Percentiles rank a stretch among this genome's conserved stretches.
Conservation (phyloP, 2,113 vertebrate genomes). For the Istiophorus platypterus region DNA sequence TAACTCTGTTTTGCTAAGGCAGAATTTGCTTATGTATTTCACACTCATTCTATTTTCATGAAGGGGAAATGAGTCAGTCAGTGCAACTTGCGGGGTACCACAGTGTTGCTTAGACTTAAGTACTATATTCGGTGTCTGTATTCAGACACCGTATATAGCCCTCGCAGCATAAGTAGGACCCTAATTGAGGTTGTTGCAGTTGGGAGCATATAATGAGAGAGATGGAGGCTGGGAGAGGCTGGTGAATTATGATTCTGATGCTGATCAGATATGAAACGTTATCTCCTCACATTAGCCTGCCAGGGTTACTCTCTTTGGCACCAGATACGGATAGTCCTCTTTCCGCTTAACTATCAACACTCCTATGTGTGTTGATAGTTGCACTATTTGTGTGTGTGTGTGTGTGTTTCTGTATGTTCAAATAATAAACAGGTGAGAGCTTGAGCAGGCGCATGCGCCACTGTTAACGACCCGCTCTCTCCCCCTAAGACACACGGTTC, state of each 20-base stretch:
- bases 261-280: conserved; percentile 66
- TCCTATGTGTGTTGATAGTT: conserved; percentile 28
- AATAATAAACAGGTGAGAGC: conserved; percentile 44
- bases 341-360: conserved; percentile 56
- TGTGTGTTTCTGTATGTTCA: conserved; percentile 9
- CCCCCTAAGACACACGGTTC: conserved; percentile 37
- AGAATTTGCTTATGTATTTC: conserved; percentile 36
- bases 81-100: conserved; percentile 25
- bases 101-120: conserved; percentile 19
- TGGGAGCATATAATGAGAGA: conserved; percentile 31
- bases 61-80: conserved; percentile 31
- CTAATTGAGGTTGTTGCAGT: conserved; percentile 22
- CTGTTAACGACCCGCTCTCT: conserved; percentile 32
- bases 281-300: conserved; percentile 66
- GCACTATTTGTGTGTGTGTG: conserved; percentile 27
- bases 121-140: conserved; percentile 25
- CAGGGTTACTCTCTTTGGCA: conserved; percentile 52
- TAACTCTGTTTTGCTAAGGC: conserved; percentile 33
- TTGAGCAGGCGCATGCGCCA: background rate
- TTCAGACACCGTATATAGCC: background rate
- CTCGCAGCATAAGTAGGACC: background rate
- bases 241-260: conserved; percentile 59
- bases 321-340: conserved; percentile 49
- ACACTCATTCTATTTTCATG: conserved; percentile 70
- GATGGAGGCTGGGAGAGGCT: conserved; percentile 13